Conservation (phyloP, 2,113 vertebrate species). For the Camelus bactrianus region DNA sequence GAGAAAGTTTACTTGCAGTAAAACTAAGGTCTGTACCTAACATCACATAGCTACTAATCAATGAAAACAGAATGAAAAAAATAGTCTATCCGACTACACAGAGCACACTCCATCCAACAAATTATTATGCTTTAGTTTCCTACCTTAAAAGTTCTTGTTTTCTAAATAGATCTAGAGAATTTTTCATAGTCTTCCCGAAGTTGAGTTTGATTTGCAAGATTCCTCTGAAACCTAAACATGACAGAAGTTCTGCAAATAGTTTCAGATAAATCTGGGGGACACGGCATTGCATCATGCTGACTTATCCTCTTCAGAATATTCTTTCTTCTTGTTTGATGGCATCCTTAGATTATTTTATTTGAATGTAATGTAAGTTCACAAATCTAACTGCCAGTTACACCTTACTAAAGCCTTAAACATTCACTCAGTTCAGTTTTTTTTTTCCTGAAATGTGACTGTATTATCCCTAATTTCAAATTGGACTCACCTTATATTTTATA, state of each 20-base stretch:
- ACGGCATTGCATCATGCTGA: rapidly evolving
- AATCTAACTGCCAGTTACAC: background rate
- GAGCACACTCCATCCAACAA: background rate
- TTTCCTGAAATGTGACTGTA: background rate
- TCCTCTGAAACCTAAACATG: background rate
- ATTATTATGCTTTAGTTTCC: background rate
- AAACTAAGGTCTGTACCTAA: background rate
- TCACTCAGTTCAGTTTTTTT: background rate
- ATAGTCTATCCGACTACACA: background rate
- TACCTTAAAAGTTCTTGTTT: background rate
- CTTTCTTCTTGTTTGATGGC: background rate
- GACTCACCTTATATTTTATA: background rate
- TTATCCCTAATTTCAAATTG: background rate
- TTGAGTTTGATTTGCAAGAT: background rate
- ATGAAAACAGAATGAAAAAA: background rate
- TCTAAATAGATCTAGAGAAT: background rate
- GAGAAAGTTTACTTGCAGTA: background rate
- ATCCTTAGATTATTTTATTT: background rate
- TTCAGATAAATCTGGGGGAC: background rate
- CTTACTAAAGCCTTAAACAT: background rate
- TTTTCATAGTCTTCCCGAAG: background rate
- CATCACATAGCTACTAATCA: background rate
- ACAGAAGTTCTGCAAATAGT: background rate
- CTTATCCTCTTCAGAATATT: background rate
- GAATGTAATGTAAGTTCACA: background rate